Conservation (phyloP, 1,140 invertebrate genomes). For the Ips typographus region DNA sequence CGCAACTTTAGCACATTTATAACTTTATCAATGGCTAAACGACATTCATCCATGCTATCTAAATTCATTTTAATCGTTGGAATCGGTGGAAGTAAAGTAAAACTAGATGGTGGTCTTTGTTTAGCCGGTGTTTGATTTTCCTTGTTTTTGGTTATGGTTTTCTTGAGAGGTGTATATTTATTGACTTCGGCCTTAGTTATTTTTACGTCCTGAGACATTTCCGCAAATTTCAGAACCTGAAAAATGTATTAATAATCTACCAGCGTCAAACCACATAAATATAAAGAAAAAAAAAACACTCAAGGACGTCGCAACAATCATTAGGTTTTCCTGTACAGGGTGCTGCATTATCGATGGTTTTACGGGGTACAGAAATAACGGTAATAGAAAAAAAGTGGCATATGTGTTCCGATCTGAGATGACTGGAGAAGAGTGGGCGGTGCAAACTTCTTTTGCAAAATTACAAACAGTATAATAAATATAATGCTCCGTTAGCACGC, state of each 20-base stretch:
- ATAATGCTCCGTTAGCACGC: too few species aligned
- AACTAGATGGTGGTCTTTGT: conserved; percentile 24
- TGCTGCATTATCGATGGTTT: too few species aligned
- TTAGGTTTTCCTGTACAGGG: too few species aligned
- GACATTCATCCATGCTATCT: conserved; percentile 36
- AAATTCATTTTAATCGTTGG: conserved; percentile 38
- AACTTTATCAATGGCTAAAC: conserved; percentile 33
- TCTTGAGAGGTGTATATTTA: conserved; percentile 57
- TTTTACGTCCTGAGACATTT: conserved; percentile 92
- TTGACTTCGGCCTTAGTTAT: conserved; percentile 65
- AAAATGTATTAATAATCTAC: background rate
- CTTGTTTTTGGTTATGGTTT: conserved; percentile 66
- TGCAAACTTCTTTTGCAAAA: too few species aligned
- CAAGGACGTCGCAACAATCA: too few species aligned
- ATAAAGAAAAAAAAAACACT: background rate
- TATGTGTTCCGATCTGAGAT: too few species aligned
- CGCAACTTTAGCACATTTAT: conserved; percentile 33
- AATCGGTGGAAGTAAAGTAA: conserved; percentile 36
- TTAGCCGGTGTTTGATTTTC: conserved; percentile 50
- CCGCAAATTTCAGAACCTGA: conserved; percentile 80
- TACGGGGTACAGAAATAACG: too few species aligned
- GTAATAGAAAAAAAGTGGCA: too few species aligned
- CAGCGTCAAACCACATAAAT: background rate
- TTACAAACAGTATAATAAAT: too few species aligned
- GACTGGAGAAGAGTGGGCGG: too few species aligned